These are phyloP conservation scores for Vidua macroura DNA, from an alignment of 2,113 vertebrate species.

Conservation along the genomic window DNA sequence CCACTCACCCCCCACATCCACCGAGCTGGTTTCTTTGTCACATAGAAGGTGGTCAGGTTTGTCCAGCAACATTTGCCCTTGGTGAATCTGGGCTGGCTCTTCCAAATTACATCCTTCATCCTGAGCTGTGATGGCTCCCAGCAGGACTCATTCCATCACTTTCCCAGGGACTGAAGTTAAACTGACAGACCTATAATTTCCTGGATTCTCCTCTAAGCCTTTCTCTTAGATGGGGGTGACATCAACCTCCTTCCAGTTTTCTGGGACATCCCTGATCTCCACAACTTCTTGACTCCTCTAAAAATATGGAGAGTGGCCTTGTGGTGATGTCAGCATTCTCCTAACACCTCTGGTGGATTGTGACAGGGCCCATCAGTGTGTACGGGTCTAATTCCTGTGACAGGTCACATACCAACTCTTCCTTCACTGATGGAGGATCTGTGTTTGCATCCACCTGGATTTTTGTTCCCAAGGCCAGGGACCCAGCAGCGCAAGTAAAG, in stretches of 20 bases:
- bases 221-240: neutral
- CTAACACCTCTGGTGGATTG: neutral
- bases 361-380: neutral
- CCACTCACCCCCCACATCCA: fast-evolving
- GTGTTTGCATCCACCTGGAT: neutral
- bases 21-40: neutral
- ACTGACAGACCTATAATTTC: neutral
- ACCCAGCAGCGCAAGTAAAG: neutral
- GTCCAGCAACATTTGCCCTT: neutral
- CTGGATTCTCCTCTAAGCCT: neutral
- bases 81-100: neutral
- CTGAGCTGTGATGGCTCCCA: neutral
- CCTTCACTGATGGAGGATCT: neutral
- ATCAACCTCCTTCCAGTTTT: neutral
- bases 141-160: neutral
- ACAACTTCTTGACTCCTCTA: neutral
- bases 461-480: neutral
- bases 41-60: neutral
- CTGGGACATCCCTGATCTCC: neutral
- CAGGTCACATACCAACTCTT: neutral
- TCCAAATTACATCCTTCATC: neutral
- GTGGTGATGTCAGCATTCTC: neutral
- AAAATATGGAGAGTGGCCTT: neutral
- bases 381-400: neutral
- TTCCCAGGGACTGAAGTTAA: neutral